A percentile compares a stretch with the other conserved stretches of the same genome.
Evolutionary conservation across 2,113 vertebrate genomes (phyloP).

Genomic region (Melanostigma gelatinosum): DNA sequence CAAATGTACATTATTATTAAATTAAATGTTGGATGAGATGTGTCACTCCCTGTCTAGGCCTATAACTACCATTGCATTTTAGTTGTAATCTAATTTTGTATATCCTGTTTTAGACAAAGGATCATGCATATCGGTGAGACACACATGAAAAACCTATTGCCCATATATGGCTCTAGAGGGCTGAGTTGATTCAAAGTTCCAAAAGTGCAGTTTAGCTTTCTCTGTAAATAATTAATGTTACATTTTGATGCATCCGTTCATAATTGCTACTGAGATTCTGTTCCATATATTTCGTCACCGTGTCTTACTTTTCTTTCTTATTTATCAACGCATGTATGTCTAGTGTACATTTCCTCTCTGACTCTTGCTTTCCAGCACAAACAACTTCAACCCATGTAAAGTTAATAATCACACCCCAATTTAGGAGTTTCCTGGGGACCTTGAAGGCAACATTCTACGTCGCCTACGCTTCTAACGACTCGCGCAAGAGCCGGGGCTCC

Average conservation of each 20-base stretch:
- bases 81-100: background rate
- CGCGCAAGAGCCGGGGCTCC: constrained; percentile 39
- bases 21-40: background rate
- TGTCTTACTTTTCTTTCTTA: background rate
- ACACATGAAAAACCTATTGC: background rate
- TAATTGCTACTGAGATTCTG: background rate
- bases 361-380: background rate
- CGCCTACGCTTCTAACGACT: constrained; percentile 40
- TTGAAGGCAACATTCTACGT: constrained; percentile 60
- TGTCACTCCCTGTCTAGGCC: background rate
- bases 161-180: background rate
- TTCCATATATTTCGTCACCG: background rate
- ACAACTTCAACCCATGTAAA: background rate
- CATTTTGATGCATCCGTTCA: background rate
- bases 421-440: background rate
- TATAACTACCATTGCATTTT: background rate
- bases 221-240: constrained; percentile 34
- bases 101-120: background rate
- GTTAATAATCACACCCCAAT: background rate
- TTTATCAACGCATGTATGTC: background rate
- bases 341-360: background rate
- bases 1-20: background rate
- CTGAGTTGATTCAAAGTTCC: background rate
- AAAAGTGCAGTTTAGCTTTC: background rate
- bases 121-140: background rate